Percentiles rank a stretch among this genome's conserved stretches.
Evolutionary conservation across 2,797 vertebrate species (phyloP).

Genomic region (Arnoldichthys spilopterus): DNA sequence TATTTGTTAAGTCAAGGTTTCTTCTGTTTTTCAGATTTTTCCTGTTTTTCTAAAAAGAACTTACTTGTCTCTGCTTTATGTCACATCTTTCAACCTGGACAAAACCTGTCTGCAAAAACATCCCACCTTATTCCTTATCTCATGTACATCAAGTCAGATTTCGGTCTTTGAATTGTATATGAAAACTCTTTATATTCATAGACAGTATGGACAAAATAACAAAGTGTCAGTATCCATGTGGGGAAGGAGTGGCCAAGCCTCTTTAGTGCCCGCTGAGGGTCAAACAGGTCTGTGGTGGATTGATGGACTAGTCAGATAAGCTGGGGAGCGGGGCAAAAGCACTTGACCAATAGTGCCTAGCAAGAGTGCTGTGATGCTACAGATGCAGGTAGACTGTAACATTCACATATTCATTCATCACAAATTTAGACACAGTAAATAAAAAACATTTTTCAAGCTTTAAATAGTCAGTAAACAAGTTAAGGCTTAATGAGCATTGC

Average conservation of each 20-base stretch:
- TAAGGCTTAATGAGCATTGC: neutral
- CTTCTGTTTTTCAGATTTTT: no score
- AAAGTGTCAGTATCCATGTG: constrained; percentile 19
- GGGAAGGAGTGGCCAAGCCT: constrained; percentile 14
- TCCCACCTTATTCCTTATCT: no score
- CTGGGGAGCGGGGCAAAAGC: neutral
- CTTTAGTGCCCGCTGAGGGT: constrained; percentile 31
- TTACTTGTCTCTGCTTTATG: no score
- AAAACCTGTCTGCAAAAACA: no score
- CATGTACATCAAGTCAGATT: neutral
- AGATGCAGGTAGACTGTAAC: neutral
- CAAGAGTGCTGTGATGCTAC: neutral
- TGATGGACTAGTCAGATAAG: constrained; percentile 19
- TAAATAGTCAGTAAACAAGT: neutral
- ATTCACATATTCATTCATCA: neutral
- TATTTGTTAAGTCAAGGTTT: no score
- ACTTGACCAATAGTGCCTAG: neutral
- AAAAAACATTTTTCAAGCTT: neutral
- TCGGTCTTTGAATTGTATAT: neutral
- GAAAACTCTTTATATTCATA: neutral
- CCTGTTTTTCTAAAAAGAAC: no score
- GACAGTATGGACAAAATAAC: constrained; percentile 6
- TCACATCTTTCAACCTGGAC: no score
- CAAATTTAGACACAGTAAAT: neutral
- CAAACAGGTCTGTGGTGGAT: constrained; percentile 34